Evolutionary conservation across 2,113 vertebrate genomes (phyloP), one percentile per base, ranked within the genome.

Genomic region (Urocynchramus pylzowi): DNA sequence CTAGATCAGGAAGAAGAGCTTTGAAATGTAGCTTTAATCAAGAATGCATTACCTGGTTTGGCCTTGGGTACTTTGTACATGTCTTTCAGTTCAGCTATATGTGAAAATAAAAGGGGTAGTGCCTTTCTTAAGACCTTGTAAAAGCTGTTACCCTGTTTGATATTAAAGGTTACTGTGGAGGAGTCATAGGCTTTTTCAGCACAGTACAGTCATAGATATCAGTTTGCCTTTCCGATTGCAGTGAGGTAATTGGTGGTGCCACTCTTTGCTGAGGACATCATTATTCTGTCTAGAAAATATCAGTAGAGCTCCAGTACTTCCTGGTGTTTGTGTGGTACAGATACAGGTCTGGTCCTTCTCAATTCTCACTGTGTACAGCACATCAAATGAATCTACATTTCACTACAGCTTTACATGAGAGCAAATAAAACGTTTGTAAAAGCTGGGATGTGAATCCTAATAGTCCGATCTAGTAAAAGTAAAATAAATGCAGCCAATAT

Each of bases 211-310:
- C 71, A 45, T 5, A 80, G 79, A 28, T 74, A 61, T 6, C 50
- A 71, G 83, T 42, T 93, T 89, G 83, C 81, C 79, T 77, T 97
- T 90, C 50, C n/a, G 8, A 77, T 81, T 59, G 68, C 79, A 92
- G 59, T 54, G 83, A 77, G 94, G 60, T 84, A 96, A 86, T 90
- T 73, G 71, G 75, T 76, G 77, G 59, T 80, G 52, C 76, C 2
- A 1, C 68, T 95, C n/a, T 84, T 87, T 81, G 86, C 80, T 17
- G 3, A 95, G 86, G 57, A 75, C 73, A 60, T 89, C 73, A 31
- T 94, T 92, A 70, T 84, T 92, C 88, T 84, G 68, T 95, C 76
- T 86, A 92, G 73, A 93, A 95, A 78, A 44, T 84, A 93, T 24
- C 76, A n/a, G 73, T 44, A 60, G 69, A 75, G 64, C 80, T 95